A percentile compares a stretch with the other conserved stretches of the same genome.
Evolutionary conservation across 1,140 invertebrate genomes (phyloP).

Genomic region (Papilio polyxenes): DNA sequence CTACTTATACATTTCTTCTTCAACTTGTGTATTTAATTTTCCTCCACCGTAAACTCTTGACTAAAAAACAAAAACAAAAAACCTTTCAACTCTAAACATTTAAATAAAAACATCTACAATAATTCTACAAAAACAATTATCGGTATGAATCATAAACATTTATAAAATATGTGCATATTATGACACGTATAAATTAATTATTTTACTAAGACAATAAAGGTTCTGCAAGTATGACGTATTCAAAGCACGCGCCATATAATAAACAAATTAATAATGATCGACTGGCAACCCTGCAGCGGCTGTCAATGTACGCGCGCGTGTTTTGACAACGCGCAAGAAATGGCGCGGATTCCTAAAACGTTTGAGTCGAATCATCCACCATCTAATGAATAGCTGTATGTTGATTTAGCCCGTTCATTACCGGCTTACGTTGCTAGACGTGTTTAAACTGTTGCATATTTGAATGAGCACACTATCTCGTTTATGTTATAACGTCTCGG

Average conservation of each 20-base stretch:
- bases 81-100: not conserved
- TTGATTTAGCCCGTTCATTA: constrained; percentile 49
- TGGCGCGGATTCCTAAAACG: constrained; percentile 48
- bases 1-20: too few species aligned
- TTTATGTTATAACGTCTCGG: constrained; percentile 32
- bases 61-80: too few species aligned
- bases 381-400: constrained; percentile 52
- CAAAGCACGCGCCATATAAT: not conserved
- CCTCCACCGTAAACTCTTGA: too few species aligned
- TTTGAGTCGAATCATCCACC: constrained; percentile 44
- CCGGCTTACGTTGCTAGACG: constrained; percentile 47
- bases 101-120: not conserved
- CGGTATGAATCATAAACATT: not conserved
- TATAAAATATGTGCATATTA: not conserved
- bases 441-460: constrained; percentile 47
- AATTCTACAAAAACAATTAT: not conserved
- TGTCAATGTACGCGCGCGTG: constrained; percentile 50
- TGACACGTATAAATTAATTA: not conserved
- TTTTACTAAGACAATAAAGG: not conserved
- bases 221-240: not conserved
- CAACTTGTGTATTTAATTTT: too few species aligned
- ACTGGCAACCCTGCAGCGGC: constrained; percentile 43
- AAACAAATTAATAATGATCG: not conserved
- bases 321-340: constrained; percentile 52
- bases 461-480: constrained; percentile 48